A percentile compares a stretch with the other conserved stretches of the same genome.
phyloP scores from a whole-genome alignment of 2,113 vertebrate genomes.

The Neolamprologus brichardi region DNA sequence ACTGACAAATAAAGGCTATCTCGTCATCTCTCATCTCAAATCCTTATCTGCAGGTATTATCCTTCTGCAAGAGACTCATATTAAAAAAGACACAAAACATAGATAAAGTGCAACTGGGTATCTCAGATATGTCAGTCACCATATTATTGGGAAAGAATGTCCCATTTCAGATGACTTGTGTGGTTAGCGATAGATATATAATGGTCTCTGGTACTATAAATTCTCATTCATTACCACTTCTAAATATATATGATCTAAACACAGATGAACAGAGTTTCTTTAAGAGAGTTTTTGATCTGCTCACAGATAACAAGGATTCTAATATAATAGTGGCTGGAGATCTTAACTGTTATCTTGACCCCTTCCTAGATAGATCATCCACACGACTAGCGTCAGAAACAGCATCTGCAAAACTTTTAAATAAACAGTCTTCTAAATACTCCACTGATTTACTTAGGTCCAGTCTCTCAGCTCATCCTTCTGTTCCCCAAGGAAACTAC shows the following conservation, averaged over 20 bases:
- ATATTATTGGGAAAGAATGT: not conserved
- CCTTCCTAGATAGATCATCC: not conserved
- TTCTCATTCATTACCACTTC: not conserved
- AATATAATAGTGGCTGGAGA: not conserved
- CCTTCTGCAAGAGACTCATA: not conserved
- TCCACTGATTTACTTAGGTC: no score
- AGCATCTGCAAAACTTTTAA: no score
- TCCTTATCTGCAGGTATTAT: not conserved
- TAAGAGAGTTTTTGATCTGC: not conserved
- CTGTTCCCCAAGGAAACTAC: not conserved
- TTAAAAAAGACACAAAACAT: not conserved
- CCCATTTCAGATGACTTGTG: not conserved
- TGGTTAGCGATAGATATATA: not conserved
- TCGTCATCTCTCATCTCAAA: not conserved
- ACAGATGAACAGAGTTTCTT: not conserved
- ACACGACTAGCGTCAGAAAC: not conserved
- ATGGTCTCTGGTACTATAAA: not conserved
- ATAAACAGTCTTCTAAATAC: no score
- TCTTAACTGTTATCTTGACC: not conserved
- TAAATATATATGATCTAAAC: not conserved
- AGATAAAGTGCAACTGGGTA: not conserved
- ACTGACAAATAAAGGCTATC: no score
- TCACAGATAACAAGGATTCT: not conserved
- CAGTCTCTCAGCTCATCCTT: no score
- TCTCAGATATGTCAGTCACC: not conserved